Evolutionary conservation across 2,113 vertebrate species (phyloP), one percentile per base, ranked within the genome.

Genomic region (Pleuronectes platessa): DNA sequence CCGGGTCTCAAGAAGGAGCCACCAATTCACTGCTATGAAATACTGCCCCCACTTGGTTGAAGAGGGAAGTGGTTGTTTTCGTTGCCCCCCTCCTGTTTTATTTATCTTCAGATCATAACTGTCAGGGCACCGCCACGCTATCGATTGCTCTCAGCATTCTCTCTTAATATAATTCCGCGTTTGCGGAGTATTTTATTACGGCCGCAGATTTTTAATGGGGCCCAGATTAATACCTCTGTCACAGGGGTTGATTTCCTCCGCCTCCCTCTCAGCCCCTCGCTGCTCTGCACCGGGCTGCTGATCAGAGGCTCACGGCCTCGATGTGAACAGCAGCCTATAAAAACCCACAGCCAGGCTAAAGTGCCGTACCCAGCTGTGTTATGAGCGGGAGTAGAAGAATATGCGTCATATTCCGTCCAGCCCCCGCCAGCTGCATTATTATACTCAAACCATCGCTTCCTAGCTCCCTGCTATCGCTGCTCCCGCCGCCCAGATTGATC

Each of bases 341-440:
- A 91, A 88, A 85, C 63, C 81, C 68, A 80, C 74, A 87, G 86
- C 88, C 81, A 82, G 77, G 76, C 77, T 74, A 80, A 92, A 92
- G 86, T 88, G 89, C 88, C 62, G 65, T 47, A 80, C 84, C 88
- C 90, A 91, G 89, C 90, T 89, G 90, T 26, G 86, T 83, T 83
- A 86, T 66, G 78, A 88, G 84, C 71, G 10, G 31, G 71, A 74
- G 75, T 51, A 54, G 74, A 56, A 60, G 91, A 84, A 60, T 68
- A 72, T 79, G 86, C 87, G 79, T 88, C 90, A 87, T 82, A 83
- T 86, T 83, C 68, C 53, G 73, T 77, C 82, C 86, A 68, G 85
- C 86, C 85, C 79, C 84, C 56, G 42, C 89, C 90, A 92, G 90
- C 88, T 92, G 89, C 83, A 86, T 92, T 88, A 90, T 93, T 90